Base-by-base conservation (phyloP, 1,140 invertebrate genomes). In the Trichonephila clavata region DNA sequence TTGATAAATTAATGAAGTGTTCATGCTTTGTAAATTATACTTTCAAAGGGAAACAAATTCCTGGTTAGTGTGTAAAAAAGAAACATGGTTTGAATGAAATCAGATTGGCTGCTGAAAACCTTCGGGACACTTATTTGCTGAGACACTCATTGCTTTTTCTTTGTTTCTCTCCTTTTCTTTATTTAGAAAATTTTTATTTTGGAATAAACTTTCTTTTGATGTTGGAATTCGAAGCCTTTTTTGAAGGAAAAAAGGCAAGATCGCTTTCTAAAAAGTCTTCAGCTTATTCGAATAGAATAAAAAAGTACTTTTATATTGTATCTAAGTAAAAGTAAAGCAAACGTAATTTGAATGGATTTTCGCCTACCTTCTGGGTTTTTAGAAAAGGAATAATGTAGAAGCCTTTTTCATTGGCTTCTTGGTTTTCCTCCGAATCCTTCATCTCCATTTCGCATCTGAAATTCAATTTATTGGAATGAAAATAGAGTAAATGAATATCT, bases 351-450 rank as follows among this genome's bases (percentile, higher is more conserved):
- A 83, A 83, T 83, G 16, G n/a, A 83, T 39, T 83, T 57, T 13
- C 1, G 32, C 32, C 77, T 86, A 94, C 93, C 88, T 90, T 94
- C 88, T 61, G 88, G 65, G 16, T 94, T 88, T 27, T 94, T 94
- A 5, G 88, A 50, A 39, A 86, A 39, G 93, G 93, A 81, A 94
- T 92, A 60, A 92, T 94, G 63, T 94, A 68, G 27, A 68, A 68
- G 6, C 94, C 94, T 83, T 88, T 94, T 61, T 21, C n/a, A 68
- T 59, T 88, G 1, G 86, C 84, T 24, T 92, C 94, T 83, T 88
- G 83, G 43, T 60, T 83, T 27, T 92, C 94, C 60, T 94, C 90
- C 18, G 89, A 20, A 80, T 94, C 94, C 20, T 94, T 94, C 63
- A 92, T 94, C 68, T 87, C 65, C 20, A 65, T 87, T 60, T 92